A percentile compares a stretch with the other conserved stretches of the same genome.
Evolutionary conservation across 1,140 invertebrate species (phyloP).

Genomic region (Carposina sasakii): DNA sequence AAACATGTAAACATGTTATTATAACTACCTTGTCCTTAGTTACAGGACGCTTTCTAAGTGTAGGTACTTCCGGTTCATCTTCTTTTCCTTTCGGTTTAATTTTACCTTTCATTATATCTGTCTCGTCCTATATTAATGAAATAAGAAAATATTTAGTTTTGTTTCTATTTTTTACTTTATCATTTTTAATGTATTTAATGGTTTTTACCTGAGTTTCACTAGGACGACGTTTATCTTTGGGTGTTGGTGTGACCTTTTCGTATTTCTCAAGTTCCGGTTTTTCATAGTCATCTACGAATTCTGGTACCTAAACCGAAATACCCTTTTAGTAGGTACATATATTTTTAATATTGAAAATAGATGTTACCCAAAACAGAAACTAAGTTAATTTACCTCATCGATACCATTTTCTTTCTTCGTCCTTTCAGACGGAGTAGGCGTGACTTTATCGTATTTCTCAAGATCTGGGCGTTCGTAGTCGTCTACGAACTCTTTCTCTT

Average conservation of each 20-base stretch:
- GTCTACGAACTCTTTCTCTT: slow-evolving; percentile 54
- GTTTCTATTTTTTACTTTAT: slow-evolving; percentile 11
- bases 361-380: too few relatives aligned
- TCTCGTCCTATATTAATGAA: slow-evolving; percentile 62
- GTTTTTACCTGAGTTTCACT: slow-evolving; percentile 53
- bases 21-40: slow-evolving; percentile 59
- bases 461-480: slow-evolving; percentile 71
- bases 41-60: slow-evolving; percentile 53
- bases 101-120: slow-evolving; percentile 61
- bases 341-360: too few relatives aligned
- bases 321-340: too few relatives aligned
- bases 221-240: slow-evolving; percentile 63
- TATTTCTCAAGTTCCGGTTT: slow-evolving; percentile 66
- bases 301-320: too few relatives aligned
- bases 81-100: slow-evolving; percentile 63
- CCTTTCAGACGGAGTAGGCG: slow-evolving; percentile 48
- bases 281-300: slow-evolving; percentile 52
- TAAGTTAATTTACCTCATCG: slow-evolving; percentile 29
- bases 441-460: slow-evolving; percentile 64
- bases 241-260: slow-evolving; percentile 57
- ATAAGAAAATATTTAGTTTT: slow-evolving; percentile 28
- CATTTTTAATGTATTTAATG: slow-evolving; percentile 1
- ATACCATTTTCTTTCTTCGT: slow-evolving; percentile 47
- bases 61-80: slow-evolving; percentile 53
- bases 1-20: slow-evolving; percentile 2